phyloP scores from a whole-genome alignment of 2,888 invertebrate genomes.

The Xylota sylvarum region DNA sequence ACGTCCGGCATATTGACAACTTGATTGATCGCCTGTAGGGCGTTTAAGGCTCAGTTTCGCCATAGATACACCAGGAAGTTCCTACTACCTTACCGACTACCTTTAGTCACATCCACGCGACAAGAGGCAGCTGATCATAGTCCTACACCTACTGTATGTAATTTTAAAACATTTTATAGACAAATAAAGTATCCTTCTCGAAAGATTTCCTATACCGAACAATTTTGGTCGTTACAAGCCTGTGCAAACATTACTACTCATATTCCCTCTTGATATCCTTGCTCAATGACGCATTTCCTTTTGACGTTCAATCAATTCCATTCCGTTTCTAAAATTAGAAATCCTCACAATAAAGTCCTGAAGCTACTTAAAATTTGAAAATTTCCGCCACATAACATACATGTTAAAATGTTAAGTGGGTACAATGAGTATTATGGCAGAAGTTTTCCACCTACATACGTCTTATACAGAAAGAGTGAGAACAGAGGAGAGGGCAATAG shows the following conservation, averaged over 20 bases:
- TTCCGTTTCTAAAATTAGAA: constrained; percentile 20
- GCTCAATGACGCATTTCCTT: not conserved
- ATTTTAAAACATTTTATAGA: not conserved
- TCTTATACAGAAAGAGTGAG: not conserved
- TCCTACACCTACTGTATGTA: not conserved
- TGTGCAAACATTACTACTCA: not conserved
- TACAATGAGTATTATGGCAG: constrained; percentile 31
- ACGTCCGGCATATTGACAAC: too few species aligned
- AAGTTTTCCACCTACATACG: constrained; percentile 3
- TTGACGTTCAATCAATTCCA: constrained; percentile 32
- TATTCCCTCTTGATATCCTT: not conserved
- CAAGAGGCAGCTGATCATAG: not conserved
- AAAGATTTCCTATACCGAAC: not conserved
- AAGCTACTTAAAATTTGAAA: constrained; percentile 25
- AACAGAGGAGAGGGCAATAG: not conserved
- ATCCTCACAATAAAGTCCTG: not conserved
- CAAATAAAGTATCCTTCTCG: not conserved
- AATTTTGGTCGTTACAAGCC: not conserved
- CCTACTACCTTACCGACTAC: too few species aligned
- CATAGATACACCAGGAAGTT: too few species aligned
- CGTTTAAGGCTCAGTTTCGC: too few species aligned
- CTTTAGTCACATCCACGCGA: too few species aligned
- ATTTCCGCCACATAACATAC: constrained; percentile 4
- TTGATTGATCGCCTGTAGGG: too few species aligned
- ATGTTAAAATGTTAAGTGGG: constrained; percentile 24